phyloP scores from a whole-genome alignment of 2,888 invertebrate genomes.

The Machimus atricapillus region DNA sequence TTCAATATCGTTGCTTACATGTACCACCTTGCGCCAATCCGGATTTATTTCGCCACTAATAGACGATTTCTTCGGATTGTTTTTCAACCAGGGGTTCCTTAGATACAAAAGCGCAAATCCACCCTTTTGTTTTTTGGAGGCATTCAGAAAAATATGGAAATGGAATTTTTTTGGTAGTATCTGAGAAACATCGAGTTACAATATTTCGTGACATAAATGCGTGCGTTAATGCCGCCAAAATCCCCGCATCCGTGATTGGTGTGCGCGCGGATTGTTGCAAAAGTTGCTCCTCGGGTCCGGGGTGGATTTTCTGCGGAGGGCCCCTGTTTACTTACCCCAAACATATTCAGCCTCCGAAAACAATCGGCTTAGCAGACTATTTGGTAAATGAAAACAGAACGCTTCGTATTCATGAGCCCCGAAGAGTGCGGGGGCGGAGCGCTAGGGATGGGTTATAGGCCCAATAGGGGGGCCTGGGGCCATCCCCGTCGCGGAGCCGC shows the following conservation, averaged over 20 bases:
- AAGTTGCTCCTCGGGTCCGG: background rate
- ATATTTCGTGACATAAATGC: slow-evolving; percentile 13
- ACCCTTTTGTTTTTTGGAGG: background rate
- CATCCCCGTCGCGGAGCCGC: background rate
- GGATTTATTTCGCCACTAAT: background rate
- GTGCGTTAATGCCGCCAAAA: background rate
- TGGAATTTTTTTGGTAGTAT: background rate
- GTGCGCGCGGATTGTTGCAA: background rate
- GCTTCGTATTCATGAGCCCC: background rate
- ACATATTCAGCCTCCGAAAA: background rate
- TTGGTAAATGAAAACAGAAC: background rate
- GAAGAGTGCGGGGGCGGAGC: background rate
- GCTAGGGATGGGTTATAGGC: background rate
- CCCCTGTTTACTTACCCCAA: background rate
- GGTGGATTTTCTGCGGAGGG: background rate
- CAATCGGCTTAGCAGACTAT: slow-evolving; percentile 4
- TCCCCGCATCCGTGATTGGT: background rate
- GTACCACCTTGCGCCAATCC: background rate
- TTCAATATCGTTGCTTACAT: slow-evolving; percentile 7
- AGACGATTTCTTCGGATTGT: background rate
- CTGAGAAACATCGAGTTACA: background rate
- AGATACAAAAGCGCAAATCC: background rate
- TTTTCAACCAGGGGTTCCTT: background rate
- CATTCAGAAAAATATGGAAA: background rate
- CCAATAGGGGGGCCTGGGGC: background rate